Percentiles rank a stretch among this genome's conserved stretches.
Evolutionary conservation across 2,888 invertebrate species (phyloP).

Genomic region (Ornithoptera priamus): DNA sequence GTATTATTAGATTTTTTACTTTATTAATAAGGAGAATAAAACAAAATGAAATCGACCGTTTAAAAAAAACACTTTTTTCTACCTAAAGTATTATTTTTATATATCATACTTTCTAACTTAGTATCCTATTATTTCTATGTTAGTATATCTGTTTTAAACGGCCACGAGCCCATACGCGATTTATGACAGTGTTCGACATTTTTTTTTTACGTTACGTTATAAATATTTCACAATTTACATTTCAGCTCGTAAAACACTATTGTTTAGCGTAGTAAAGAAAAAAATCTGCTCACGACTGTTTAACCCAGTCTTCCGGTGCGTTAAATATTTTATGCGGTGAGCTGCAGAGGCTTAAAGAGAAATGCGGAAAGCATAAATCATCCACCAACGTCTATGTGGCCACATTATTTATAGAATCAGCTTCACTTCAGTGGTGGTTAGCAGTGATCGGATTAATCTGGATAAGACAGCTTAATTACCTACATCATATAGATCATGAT

Average conservation of each 20-base stretch:
- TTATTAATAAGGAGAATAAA: too few relatives aligned
- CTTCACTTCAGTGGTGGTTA: conserved; percentile 5
- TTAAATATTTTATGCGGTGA: conserved; percentile 3
- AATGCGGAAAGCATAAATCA: conserved; percentile 22
- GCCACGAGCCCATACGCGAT: background rate
- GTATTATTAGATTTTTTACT: too few relatives aligned
- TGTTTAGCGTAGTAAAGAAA: conserved; percentile 1
- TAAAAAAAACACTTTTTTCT: too few relatives aligned
- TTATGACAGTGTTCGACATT: background rate
- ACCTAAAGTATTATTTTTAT: too few relatives aligned
- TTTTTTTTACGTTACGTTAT: background rate
- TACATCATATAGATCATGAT: background rate
- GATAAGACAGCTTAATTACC: background rate
- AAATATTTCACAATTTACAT: background rate
- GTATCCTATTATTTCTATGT: too few relatives aligned
- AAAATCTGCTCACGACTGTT: background rate
- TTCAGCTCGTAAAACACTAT: background rate
- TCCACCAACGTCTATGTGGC: conserved; percentile 12
- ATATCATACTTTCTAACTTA: too few relatives aligned
- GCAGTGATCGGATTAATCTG: background rate
- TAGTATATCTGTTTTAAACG: background rate
- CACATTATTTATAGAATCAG: conserved; percentile 16
- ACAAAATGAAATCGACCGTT: too few relatives aligned
- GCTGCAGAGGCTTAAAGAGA: conserved; percentile 11
- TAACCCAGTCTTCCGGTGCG: conserved; percentile 1